Evolutionary conservation across 2,797 vertebrate species (phyloP).

Genomic region (Catostomus latipinnis): DNA sequence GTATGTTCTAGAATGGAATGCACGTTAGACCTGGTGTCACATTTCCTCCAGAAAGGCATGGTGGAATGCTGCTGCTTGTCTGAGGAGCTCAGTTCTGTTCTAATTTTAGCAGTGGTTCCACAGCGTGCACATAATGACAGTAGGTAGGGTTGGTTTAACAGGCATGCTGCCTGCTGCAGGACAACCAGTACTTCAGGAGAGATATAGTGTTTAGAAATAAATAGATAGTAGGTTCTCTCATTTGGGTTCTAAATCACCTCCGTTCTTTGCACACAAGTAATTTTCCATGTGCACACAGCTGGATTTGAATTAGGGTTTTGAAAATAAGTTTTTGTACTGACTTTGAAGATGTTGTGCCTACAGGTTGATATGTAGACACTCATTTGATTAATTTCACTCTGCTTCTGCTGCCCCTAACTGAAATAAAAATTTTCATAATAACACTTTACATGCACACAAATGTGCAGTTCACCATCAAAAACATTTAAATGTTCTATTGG

Average conservation of each 20-base stretch:
- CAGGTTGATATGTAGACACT: too few relatives aligned
- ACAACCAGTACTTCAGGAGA: conserved; percentile 14
- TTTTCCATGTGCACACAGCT: background rate
- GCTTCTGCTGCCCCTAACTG: too few relatives aligned
- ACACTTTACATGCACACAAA: too few relatives aligned
- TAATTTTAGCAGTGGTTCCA: conserved; percentile 78
- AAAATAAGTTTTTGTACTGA: too few relatives aligned
- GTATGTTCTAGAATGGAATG: conserved; percentile 55
- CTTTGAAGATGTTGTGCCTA: too few relatives aligned
- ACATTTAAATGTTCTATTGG: too few relatives aligned
- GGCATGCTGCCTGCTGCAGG: conserved; percentile 26
- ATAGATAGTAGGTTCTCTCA: background rate
- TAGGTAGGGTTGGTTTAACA: conserved; percentile 64
- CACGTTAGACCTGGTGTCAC: conserved; percentile 70
- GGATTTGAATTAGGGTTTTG: background rate
- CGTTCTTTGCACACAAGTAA: background rate
- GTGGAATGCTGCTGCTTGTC: conserved; percentile 77
- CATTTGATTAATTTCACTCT: too few relatives aligned
- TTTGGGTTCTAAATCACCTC: conserved; percentile 2
- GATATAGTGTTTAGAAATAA: background rate
- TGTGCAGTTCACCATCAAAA: too few relatives aligned
- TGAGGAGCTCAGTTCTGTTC: conserved; percentile 72
- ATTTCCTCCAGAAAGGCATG: conserved; percentile 73
- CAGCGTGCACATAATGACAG: conserved; percentile 69
- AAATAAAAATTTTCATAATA: too few relatives aligned